Evolutionary conservation across 2,888 invertebrate species (phyloP), one percentile per base, ranked within the genome.

Genomic region (Ichneumon xanthorius): DNA sequence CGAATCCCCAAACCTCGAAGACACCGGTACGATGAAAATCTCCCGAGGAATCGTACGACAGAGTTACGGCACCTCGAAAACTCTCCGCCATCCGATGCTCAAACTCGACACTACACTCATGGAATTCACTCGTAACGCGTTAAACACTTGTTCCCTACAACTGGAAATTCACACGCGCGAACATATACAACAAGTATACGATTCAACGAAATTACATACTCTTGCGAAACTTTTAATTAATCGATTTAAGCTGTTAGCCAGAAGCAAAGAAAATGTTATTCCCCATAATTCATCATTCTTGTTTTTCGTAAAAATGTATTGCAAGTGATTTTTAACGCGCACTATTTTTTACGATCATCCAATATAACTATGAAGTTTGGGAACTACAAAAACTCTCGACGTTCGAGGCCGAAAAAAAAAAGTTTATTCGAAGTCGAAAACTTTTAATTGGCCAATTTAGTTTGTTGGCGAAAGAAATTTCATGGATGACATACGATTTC

Each of bases 101-200:
- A 16, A 22, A 16, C 40, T n/a, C 50, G 40, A 19, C 7, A 40
- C 67, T 33, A 37, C 50, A 55, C 48, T 53, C 76, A 53, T 67
- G 40, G 2, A 77, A 77, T 77, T 61, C 76, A 77, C 76, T 77
- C 50, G 63, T 65, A 33, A 65, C 48, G 19, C 37, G 53, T 67
- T 26, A 33, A 67, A 26, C 76, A 76, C 76, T 65, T 22, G 4
- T 33, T n/a, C 11, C 2, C 65, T 6, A 3, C n/a, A 16, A 19
- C 22, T 14, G 11, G 45, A 61, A 61, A 26, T 58, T 9, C 19
- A 16, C 45, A 61, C 30, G 37, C 19, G 2, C 4, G 19, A 37
- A 26, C 37, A 26, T 37, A 19, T 71, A 26, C 4, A 7, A 26
- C 0, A 7, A 22, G 55, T 55, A 19, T 55, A 55, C 22, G 1